Base-by-base conservation (phyloP, 2,888 invertebrate species). In the Cephus rjabovi region DNA sequence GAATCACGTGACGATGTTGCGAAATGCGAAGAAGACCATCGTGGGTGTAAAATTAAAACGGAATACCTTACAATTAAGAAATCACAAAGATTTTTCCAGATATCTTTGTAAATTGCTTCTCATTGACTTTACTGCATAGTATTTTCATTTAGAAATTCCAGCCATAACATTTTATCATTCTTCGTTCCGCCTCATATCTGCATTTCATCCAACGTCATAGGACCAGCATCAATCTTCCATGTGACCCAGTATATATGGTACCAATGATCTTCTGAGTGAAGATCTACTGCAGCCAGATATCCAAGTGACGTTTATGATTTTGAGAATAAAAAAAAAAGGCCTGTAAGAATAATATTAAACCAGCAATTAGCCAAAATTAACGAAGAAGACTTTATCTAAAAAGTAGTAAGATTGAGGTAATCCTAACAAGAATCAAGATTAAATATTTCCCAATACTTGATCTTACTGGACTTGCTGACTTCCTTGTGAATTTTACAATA, bases 21-120 rank as follows among this genome's bases (percentile, higher is more conserved):
- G 83, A 79, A 80, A 87, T 87, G 87, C 86, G 82, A 82, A 87
- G 87, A 83, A 80, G 84, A 81, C 84, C 84, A 79, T 83, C 86
- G 87, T 87, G 83, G 85, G 87, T 87, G 82, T 34, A 56, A 34
- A 71, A 71, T 12, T 71, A 71, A 33, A 70, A 15, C 6, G 2
- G 70, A 70, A 70, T 70, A 34, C 33, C 9, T 34, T 56, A 23
- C 23, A 9, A 23, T 9, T 56, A 9, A 56, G 1, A 56, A 2
- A 23, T 31, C 9, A 56, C 2, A 56, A 56, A 56, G 56, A 23
- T 3, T 23, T 23, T 56, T 9, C 9, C 9, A 56, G 56, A 56
- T 56, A 56, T 23, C 23, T 9, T 56, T 15, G 15, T 6, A 4
- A 40, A 40, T 15, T 40, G 1, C 40, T 40, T 40, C 40, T 40